Base-by-base conservation (phyloP, 2,113 vertebrate genomes). In the Brachyistius frenatus region DNA sequence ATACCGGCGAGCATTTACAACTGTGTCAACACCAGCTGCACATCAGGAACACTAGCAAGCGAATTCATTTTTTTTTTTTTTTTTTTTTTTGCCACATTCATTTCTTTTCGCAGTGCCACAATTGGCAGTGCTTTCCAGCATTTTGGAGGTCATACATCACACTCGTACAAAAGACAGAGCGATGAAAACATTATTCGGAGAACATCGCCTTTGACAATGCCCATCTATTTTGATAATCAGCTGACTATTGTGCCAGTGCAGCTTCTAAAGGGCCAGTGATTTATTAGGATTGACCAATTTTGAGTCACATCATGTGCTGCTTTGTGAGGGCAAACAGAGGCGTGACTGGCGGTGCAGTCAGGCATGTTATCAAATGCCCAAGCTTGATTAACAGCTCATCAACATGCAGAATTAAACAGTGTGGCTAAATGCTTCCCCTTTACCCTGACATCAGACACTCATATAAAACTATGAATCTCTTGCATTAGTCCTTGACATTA, bases 161-260 rank as follows among this genome's bases (percentile, higher is more conserved):
- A 14, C 15, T 23, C 35, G 49, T 65, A 65, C 73, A 46, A 71
- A 83, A 83, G 81, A 76, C 78, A 76, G 76, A 85, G 73, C 35
- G 74, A 92, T 92, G 89, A 89, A 88, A 85, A 89, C 71, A 78
- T 89, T 92, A 86, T 77, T 84, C 73, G 30, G 81, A 80, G 67
- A 92, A 89, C 84, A 89, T 85, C 37, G 44, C 76, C 81, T 89
- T 81, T 90, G 89, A 93, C 91, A 87, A 80, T 79, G 66, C 64
- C 90, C 88, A 86, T 92, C 85, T 82, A 90, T 93, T 92, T 86
- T 91, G 88, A 93, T 93, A 85, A 93, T 89, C 75, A 80, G 83
- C 71, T 74, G 81, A 88, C 85, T 80, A 60, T 87, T 81, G 83
- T 83, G 87, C 77, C 88, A 81, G 80, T 67, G 86, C 74, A 32